These are phyloP conservation scores for Drosophila sechellia DNA, from an alignment of 1,140 invertebrate genomes.

Conservation along the genomic window DNA sequence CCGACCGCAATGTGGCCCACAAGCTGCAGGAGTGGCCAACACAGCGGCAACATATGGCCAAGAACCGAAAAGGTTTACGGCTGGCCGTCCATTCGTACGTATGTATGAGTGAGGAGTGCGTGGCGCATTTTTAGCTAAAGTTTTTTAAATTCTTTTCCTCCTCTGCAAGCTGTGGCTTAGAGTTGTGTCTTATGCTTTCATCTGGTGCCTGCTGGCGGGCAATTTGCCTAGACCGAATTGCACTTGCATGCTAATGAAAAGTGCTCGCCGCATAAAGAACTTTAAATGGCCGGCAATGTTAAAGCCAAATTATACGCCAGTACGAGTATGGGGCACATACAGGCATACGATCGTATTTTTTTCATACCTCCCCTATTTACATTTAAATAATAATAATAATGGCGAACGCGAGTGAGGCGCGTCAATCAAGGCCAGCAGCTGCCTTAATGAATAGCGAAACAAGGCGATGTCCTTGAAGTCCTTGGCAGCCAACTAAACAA, in stretches of 20 bases:
- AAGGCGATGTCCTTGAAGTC: slow-evolving; percentile 42
- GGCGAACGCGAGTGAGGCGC: not conserved
- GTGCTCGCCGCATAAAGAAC: slow-evolving; percentile 13
- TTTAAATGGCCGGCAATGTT: slow-evolving; percentile 42
- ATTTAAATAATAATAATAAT: slow-evolving; percentile 57
- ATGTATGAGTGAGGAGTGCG: slow-evolving; percentile 23
- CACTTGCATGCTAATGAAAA: slow-evolving; percentile 54
- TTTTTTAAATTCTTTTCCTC: slow-evolving; percentile 25
- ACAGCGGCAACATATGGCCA: slow-evolving; percentile 52
- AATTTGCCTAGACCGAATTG: slow-evolving; percentile 50
- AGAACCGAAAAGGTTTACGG: slow-evolving; percentile 32
- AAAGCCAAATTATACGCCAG: slow-evolving; percentile 47
- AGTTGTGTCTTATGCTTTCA: slow-evolving; percentile 47
- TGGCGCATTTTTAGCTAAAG: slow-evolving; percentile 34
- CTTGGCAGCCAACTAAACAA: slow-evolving; percentile 47
- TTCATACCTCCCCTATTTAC: slow-evolving; percentile 11
- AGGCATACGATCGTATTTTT: not conserved
- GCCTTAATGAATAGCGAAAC: slow-evolving; percentile 52
- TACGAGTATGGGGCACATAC: not conserved
- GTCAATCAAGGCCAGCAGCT: slow-evolving; percentile 39
- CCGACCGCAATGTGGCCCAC: slow-evolving; percentile 50
- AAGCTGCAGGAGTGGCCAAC: slow-evolving; percentile 30
- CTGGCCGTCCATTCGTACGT: not conserved
- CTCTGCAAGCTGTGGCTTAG: slow-evolving; percentile 30
- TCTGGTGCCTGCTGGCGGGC: slow-evolving; percentile 31